phyloP scores from a whole-genome alignment of 2,888 invertebrate species.

The Mesorhabditis spiculigera region DNA sequence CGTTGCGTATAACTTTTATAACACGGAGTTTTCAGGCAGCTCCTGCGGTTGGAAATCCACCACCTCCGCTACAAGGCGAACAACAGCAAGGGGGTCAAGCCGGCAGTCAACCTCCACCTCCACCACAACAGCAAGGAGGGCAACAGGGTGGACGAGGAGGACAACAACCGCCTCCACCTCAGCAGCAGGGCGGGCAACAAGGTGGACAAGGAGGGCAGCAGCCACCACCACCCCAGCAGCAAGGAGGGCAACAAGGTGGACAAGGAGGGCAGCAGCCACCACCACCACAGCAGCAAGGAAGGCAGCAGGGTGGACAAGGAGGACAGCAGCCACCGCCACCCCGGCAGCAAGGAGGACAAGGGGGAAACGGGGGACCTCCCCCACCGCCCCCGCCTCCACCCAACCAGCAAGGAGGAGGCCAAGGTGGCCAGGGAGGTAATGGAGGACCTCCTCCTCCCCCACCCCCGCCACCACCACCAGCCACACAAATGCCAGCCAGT shows the following conservation, averaged over 20 bases:
- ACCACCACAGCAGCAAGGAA: too few relatives aligned
- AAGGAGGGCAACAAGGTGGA: background rate
- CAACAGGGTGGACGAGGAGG: too few relatives aligned
- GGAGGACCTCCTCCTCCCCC: constrained; percentile 4
- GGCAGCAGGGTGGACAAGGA: too few relatives aligned
- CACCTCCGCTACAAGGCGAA: too few relatives aligned
- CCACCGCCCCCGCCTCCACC: constrained; percentile 3
- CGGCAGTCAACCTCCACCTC: too few relatives aligned
- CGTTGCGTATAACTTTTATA: too few relatives aligned
- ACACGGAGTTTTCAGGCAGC: too few relatives aligned
- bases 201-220: background rate
- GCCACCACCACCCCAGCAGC: background rate
- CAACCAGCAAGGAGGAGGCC: background rate
- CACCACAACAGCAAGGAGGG: too few relatives aligned
- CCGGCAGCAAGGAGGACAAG: background rate
- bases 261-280: background rate
- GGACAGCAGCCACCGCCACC: too few relatives aligned
- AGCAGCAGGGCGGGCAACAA: background rate
- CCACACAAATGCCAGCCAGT: background rate
- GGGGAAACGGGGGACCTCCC: background rate
- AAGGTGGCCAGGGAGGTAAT: background rate
- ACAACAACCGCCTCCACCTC: too few relatives aligned
- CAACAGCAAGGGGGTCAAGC: too few relatives aligned
- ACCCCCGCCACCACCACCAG: background rate
- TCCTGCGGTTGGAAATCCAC: too few relatives aligned